Percentiles rank a stretch among this genome's conserved stretches.
Evolutionary conservation across 64 coral and sea anemone genomes (phyloP).

Genomic region (Montipora cactus): DNA sequence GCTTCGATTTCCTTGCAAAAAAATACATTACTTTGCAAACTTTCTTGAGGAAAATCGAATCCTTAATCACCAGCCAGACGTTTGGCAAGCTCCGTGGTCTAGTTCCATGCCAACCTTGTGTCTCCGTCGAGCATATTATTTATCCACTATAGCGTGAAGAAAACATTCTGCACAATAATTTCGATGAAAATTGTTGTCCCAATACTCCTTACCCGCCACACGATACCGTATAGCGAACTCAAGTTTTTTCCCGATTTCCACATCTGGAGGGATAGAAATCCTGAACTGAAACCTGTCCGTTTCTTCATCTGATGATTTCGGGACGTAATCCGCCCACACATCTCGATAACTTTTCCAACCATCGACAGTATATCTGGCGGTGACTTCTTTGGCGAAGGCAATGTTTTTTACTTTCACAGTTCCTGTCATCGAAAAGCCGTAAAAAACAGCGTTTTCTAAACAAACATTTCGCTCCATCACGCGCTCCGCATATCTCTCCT

Average conservation of each 20-base stretch:
- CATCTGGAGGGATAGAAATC: slow-evolving; percentile 75
- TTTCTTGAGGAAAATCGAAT: not conserved
- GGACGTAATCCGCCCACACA: slow-evolving; percentile 91
- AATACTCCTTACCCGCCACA: slow-evolving; percentile 67
- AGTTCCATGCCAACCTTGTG: not conserved
- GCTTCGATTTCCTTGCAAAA: not conserved
- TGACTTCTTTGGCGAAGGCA: slow-evolving; percentile 88
- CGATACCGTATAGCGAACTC: slow-evolving; percentile 85
- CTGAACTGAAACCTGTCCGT: slow-evolving; percentile 88
- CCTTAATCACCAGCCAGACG: not conserved
- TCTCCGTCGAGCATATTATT: not conserved
- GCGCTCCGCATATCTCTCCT: slow-evolving; percentile 46
- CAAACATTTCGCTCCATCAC: slow-evolving; percentile 80
- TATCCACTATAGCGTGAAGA: slow-evolving; percentile 22
- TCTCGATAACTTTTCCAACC: slow-evolving; percentile 79
- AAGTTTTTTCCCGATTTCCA: slow-evolving; percentile 67
- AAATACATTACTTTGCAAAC: not conserved
- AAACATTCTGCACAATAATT: slow-evolving; percentile 83
- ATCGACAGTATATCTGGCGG: slow-evolving; percentile 80
- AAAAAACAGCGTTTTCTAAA: slow-evolving; percentile 87
- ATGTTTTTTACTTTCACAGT: slow-evolving; percentile 89
- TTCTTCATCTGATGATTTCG: slow-evolving; percentile 74
- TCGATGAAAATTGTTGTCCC: slow-evolving; percentile 83
- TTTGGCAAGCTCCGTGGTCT: not conserved
- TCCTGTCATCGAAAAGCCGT: slow-evolving; percentile 81